phyloP scores from a whole-genome alignment of 2,797 vertebrate genomes.

The Poeciliopsis gracilis region DNA sequence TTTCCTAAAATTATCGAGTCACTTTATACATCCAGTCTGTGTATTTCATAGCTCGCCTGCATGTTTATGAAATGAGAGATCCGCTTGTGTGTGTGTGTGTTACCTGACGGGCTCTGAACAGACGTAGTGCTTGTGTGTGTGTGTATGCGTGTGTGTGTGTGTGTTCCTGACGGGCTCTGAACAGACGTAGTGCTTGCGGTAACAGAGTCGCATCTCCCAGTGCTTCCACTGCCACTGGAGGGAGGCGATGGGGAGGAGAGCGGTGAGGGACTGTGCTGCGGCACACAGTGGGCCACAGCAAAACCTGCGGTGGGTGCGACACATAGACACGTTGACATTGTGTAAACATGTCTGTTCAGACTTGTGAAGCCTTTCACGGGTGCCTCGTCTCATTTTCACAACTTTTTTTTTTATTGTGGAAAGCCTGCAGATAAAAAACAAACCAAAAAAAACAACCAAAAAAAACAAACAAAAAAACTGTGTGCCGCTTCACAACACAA shows the following conservation, averaged over 20 bases:
- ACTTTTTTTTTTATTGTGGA: background rate
- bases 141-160: background rate
- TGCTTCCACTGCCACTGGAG: constrained; percentile 86
- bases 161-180: constrained; percentile 89
- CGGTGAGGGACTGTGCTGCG: constrained; percentile 86
- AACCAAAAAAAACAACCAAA: too few species aligned
- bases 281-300: constrained; percentile 93
- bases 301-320: constrained; percentile 83
- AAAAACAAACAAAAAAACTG: too few species aligned
- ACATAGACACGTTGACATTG: constrained; percentile 6
- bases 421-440: background rate
- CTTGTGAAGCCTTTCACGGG: background rate
- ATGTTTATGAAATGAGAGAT: background rate
- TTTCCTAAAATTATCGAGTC: background rate
- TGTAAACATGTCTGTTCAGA: background rate
- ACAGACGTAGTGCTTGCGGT: constrained; percentile 85
- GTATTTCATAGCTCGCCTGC: background rate
- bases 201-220: constrained; percentile 86
- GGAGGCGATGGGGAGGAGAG: constrained; percentile 87
- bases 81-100: background rate
- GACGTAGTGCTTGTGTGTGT: constrained; percentile 2
- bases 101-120: too few species aligned
- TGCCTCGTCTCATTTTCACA: background rate
- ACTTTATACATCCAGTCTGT: background rate
- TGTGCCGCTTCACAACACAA: background rate